Evolutionary conservation across 1,140 invertebrate genomes (phyloP).

Genomic region (Propsilocerus akamusi): DNA sequence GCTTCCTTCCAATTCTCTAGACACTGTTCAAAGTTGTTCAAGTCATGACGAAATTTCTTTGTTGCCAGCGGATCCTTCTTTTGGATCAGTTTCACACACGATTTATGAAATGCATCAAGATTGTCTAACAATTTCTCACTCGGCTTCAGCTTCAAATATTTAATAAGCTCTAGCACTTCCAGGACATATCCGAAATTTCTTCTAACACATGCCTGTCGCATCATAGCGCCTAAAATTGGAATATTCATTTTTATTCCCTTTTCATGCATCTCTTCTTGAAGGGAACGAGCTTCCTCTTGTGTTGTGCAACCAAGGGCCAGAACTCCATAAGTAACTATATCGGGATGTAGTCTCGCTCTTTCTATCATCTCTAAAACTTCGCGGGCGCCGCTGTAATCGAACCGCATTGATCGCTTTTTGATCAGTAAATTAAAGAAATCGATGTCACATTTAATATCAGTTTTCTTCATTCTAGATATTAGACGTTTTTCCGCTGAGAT

Average conservation of each 20-base stretch:
- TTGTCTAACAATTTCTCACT: conserved; percentile 33
- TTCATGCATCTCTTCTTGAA: conserved; percentile 49
- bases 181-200: conserved; percentile 42
- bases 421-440: conserved; percentile 77
- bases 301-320: conserved; percentile 57
- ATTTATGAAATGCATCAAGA: conserved; percentile 30
- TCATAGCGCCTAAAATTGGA: conserved; percentile 47
- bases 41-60: conserved; percentile 19
- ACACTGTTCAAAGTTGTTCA: conserved; percentile 28
- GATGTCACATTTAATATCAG: conserved; percentile 45
- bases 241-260: conserved; percentile 44
- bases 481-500: conserved; percentile 43
- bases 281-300: conserved; percentile 31
- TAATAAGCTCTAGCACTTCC: conserved; percentile 43
- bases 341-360: conserved; percentile 35
- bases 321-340: conserved; percentile 70
- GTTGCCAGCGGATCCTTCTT: conserved; percentile 18
- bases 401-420: conserved; percentile 47
- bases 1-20: conserved; percentile 31
- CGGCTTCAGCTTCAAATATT: conserved; percentile 34
- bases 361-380: conserved; percentile 41
- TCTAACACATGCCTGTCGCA: conserved; percentile 34
- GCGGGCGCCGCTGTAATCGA: conserved; percentile 43
- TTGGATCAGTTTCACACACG: conserved; percentile 21
- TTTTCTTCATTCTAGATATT: conserved; percentile 33